Evolutionary conservation across 2,888 invertebrate genomes (phyloP).

Genomic region (Acrobasis repandana): DNA sequence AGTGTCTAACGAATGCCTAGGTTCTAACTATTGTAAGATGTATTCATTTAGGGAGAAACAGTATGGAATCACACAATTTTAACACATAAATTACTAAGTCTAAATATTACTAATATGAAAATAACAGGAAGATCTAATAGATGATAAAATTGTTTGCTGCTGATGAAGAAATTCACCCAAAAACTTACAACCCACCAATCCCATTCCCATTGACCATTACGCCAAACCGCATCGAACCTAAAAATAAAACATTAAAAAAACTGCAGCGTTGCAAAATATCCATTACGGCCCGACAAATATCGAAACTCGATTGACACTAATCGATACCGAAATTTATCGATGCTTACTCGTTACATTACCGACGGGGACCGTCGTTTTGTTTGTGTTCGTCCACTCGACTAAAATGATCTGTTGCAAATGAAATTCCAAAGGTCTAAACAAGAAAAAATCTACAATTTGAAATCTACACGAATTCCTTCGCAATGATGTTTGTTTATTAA

Average conservation of each 20-base stretch:
- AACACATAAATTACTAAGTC: too few relatives aligned
- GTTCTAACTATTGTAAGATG: too few relatives aligned
- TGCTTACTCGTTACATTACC: conserved; percentile 16
- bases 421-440: background rate
- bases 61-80: too few relatives aligned
- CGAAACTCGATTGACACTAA: conserved; percentile 22
- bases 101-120: background rate
- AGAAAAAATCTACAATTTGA: background rate
- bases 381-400: background rate
- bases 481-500: too few relatives aligned
- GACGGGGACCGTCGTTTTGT: conserved; percentile 3
- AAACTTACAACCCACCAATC: background rate
- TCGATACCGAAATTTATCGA: conserved; percentile 21
- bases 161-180: background rate
- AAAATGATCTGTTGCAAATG: background rate
- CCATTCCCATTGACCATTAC: too few relatives aligned
- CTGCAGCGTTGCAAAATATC: conserved; percentile 13
- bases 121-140: background rate
- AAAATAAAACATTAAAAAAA: conserved; percentile 20
- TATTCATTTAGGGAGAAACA: too few relatives aligned
- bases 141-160: background rate
- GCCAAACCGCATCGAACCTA: conserved; percentile 12
- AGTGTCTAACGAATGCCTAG: too few relatives aligned
- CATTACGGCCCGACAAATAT: conserved; percentile 16
- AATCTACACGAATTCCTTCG: background rate